Conservation (phyloP, 2,888 invertebrate genomes). For the Parascotia fuliginaria region DNA sequence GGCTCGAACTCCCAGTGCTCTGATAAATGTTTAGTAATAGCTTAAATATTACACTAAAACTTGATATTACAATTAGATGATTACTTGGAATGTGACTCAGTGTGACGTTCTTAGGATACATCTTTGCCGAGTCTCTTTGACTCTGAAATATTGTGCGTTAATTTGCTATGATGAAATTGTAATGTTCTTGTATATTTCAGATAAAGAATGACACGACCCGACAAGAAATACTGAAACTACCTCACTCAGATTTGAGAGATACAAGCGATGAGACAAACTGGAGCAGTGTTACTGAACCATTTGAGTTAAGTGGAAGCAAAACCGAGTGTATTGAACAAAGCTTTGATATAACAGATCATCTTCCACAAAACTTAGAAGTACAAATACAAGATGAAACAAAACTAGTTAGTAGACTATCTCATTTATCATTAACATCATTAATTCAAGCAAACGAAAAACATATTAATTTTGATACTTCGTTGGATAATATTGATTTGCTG, state of each 20-base stretch:
- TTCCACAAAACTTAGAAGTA: not conserved
- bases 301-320: not conserved
- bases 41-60: too few species aligned
- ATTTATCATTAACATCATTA: conserved; percentile 6
- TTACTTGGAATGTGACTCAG: too few species aligned
- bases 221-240: too few species aligned
- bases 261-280: not conserved
- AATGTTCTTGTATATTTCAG: not conserved
- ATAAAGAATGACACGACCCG: not conserved
- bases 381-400: conserved; percentile 3
- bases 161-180: not conserved
- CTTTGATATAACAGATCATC: not conserved
- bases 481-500: conserved; percentile 1
- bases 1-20: too few species aligned
- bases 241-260: not conserved
- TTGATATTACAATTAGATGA: too few species aligned
- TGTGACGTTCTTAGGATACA: too few species aligned
- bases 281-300: not conserved
- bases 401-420: conserved; percentile 6
- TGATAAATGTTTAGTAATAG: too few species aligned
- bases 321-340: not conserved
- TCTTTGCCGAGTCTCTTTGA: too few species aligned
- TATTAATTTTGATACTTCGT: not conserved
- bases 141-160: too few species aligned
- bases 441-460: conserved; percentile 1